Evolutionary conservation across 2,888 invertebrate species (phyloP).

Genomic region (Campoplex capitator): DNA sequence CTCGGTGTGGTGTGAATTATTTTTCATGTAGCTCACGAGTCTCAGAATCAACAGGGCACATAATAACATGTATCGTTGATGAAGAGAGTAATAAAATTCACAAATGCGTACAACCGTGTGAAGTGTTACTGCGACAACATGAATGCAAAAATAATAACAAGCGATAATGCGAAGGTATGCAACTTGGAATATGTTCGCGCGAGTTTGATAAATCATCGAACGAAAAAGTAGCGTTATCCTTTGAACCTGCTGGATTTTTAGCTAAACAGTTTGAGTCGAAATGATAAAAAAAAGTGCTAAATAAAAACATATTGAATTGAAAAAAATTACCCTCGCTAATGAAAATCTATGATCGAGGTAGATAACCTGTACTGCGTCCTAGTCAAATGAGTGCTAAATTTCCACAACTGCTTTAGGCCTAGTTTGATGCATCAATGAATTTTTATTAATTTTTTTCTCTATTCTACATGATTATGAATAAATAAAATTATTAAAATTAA

Average conservation of each 20-base stretch:
- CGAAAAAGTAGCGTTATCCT: not conserved
- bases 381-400: too few relatives aligned
- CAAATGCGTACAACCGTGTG: conserved; percentile 13
- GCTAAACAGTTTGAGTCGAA: not conserved
- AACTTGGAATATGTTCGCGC: not conserved
- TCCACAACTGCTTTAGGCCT: too few relatives aligned
- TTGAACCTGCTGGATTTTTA: not conserved
- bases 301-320: too few relatives aligned
- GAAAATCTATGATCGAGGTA: too few relatives aligned
- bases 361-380: too few relatives aligned
- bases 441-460: too few relatives aligned
- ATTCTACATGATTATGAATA: too few relatives aligned
- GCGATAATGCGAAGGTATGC: not conserved
- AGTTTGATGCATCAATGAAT: too few relatives aligned
- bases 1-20: conserved; percentile 46
- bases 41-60: conserved; percentile 47
- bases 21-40: conserved; percentile 39
- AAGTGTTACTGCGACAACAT: conserved; percentile 3
- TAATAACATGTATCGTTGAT: conserved; percentile 55
- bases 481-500: too few relatives aligned
- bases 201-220: not conserved
- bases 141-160: conserved; percentile 26
- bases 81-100: conserved; percentile 29
- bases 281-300: not conserved
- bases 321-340: too few relatives aligned